Evolutionary conservation across 1,140 invertebrate genomes (phyloP), one percentile per base, ranked within the genome.

Genomic region (Brachionus paranguensis): DNA sequence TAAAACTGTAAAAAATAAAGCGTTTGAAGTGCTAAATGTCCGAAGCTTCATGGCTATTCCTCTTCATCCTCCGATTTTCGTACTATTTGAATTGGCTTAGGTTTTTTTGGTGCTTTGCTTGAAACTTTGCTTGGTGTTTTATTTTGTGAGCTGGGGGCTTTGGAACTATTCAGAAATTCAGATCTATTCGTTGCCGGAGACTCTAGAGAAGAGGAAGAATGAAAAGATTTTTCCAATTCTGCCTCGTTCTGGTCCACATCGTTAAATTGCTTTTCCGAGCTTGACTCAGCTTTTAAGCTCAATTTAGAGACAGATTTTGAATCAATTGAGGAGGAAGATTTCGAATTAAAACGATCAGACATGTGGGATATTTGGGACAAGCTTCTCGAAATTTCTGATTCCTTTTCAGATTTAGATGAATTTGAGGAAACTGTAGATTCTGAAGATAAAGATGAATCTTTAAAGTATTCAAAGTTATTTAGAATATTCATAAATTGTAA

Each of bases 61-160:
- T 72, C 68, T 72, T 72, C 68, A 41, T 72, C 68, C 33, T 72
- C 68, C 3, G 68, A 43, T 43, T 72, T 72, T 72, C 41, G 68
- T 7, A 72, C 37, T 41, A 72, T 72, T 72, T 72, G 29, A 72
- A 72, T 72, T 41, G 68, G 68, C 41, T 72, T 72, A 43, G 41
- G n/a, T n/a, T 72, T 37, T 70, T 37, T 72, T 10, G 65, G 33
- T 33, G 65, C 33, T 41, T 68, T 60, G 17, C n/a, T 60, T 60
- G 53, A 20, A 20, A 20, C 20, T 60, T 68, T 68, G 27, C 2
- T 33, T 41, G 55, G 55, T 64, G 55, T 17, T 24, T 64, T 64
- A n/a, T 24, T 33, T 68, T 37, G 17, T 33, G 65, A 33, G n/a
- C 27, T 68, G 27, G 65, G 27, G 6, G 14, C 3, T 68, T 29